Evolutionary conservation across 1,140 invertebrate genomes (phyloP).

Genomic region (Apis florea): DNA sequence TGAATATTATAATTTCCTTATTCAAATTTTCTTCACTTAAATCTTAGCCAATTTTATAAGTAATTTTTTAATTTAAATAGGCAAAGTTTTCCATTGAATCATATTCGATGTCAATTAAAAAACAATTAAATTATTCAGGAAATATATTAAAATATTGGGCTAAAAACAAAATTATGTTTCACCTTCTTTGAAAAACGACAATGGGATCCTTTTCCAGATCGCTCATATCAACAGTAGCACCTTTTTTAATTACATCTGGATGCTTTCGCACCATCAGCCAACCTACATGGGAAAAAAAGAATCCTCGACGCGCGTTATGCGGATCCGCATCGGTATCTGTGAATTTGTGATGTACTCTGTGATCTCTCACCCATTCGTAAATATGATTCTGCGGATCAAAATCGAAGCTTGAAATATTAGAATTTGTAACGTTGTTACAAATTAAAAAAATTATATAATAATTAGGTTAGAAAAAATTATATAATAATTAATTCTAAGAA

Average conservation of each 20-base stretch:
- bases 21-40: no score
- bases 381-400: constrained; percentile 82
- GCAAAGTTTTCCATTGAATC: no score
- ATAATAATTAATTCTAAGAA: no score
- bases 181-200: constrained; percentile 84
- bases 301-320: constrained; percentile 91
- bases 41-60: no score
- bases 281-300: constrained; percentile 96
- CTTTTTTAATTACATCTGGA: constrained; percentile 90
- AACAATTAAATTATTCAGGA: no score
- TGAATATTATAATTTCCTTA: no score
- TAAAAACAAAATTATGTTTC: background rate
- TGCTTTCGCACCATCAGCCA: constrained; percentile 94
- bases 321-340: constrained; percentile 95
- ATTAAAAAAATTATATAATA: no score
- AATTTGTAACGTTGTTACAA: background rate
- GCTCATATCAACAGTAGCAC: constrained; percentile 89
- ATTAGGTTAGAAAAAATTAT: no score
- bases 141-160: no score
- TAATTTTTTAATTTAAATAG: no score
- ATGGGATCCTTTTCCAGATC: constrained; percentile 89
- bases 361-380: constrained; percentile 90
- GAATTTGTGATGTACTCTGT: constrained; percentile 95
- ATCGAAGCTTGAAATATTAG: background rate
- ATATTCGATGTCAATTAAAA: no score